phyloP scores from a whole-genome alignment of 2,888 invertebrate genomes.

The Hypsopygia costalis region DNA sequence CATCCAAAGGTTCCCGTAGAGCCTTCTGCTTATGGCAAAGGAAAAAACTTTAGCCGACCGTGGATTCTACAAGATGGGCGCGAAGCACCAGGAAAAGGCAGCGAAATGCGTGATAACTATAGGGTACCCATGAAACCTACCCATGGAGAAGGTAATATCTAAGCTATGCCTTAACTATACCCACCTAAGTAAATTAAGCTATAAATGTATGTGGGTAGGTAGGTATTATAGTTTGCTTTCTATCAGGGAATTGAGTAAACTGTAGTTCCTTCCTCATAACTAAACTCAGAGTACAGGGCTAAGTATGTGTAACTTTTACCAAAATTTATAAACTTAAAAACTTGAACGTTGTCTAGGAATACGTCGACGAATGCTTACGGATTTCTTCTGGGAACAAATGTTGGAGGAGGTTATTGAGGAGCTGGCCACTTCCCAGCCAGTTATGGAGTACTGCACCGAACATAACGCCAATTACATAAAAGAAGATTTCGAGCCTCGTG shows the following conservation, averaged over 20 bases:
- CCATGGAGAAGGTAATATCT: constrained; percentile 46
- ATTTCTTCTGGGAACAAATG: constrained; percentile 76
- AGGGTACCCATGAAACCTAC: constrained; percentile 45
- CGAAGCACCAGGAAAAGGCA: constrained; percentile 48
- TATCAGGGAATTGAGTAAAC: no score
- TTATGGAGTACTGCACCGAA: constrained; percentile 63
- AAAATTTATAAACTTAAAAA: no score
- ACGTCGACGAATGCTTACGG: constrained; percentile 62
- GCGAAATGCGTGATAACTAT: constrained; percentile 59
- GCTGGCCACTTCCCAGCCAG: constrained; percentile 50
- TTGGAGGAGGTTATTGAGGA: constrained; percentile 72
- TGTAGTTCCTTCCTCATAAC: no score
- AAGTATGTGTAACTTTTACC: no score
- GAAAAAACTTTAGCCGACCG: constrained; percentile 56
- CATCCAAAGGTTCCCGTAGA: constrained; percentile 64
- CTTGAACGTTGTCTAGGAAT: constrained; percentile 53
- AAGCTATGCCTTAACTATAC: no score
- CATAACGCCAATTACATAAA: constrained; percentile 62
- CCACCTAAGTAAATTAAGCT: no score
- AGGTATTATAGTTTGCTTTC: no score
- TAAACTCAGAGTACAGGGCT: no score
- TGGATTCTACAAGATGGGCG: constrained; percentile 73
- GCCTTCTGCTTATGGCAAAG: constrained; percentile 60
- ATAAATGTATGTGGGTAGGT: no score
- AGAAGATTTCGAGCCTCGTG: constrained; percentile 59